Base-by-base conservation (phyloP, 2,113 vertebrate genomes). In the Myotis davidii region DNA sequence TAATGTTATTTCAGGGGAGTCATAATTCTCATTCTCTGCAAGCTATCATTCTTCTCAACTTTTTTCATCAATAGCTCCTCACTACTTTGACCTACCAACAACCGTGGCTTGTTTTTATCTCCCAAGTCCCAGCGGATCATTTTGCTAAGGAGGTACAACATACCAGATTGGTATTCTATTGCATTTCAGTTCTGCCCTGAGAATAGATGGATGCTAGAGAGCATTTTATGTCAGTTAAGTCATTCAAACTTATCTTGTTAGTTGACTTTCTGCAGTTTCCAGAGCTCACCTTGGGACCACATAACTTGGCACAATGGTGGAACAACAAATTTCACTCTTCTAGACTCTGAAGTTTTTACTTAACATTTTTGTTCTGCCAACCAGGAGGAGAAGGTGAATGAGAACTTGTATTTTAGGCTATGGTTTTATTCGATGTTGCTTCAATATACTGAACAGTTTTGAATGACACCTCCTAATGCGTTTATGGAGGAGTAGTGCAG, bases 201-300 rank as follows among this genome's bases (percentile, higher is more conserved):
- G 92, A 98, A 96, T 39, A 95, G 94, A 59, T 90, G 78, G 54
- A 54, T 97, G 73, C 73, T 42, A 83, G 96, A 97, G 96, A 97
- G 85, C 91, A 93, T 97, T 98, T 98, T 78, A 97, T 96, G 97
- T 97, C 86, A 12, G 0, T 97, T 98, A 83, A 98, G 96, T 98
- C 97, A 98, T 98, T 98, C 94, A 97, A 92, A 90, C 42, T 78
- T 96, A 21, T 95, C 96, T 97, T 97, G 94, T 97, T 98, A 97
- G 97, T 96, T 96, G 97, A 84, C 93, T 98, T 83, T 97, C 94
- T 93, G 88, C 27, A 61, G 88, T 73, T 92, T 92, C 81, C 78
- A 64, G 73, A 95, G 90, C 96, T 95, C 93, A 34, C 69, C 50
- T 85, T 90, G 77, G 69, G 92, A 70, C 2, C 21, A 79, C 8